Base-by-base conservation (phyloP, 2,113 vertebrate genomes). In the Azemiops feae region DNA sequence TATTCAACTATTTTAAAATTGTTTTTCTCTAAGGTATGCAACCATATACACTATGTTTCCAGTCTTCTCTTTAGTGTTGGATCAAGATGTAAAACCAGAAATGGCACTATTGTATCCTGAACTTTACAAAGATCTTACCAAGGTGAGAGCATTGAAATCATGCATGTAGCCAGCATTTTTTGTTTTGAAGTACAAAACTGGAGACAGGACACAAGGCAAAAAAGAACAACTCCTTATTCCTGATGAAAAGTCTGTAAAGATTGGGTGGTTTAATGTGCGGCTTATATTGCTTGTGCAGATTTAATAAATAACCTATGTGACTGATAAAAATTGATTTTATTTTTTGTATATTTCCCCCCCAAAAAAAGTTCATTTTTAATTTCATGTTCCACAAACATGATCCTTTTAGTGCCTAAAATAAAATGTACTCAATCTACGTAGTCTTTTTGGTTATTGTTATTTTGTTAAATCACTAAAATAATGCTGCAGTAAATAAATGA, bases 11-110 rank as follows among this genome's bases (percentile, higher is more conserved):
- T 12, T 89, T 57, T 90, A 69, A 89, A 64, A 64, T 47, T 90
- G 20, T 64, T 90, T 85, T 0, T 87, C 88, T 69, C 16, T 27
- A 96, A 99, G 99, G 54, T 99, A 99, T 85, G 98, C 99, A 91
- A 99, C 99, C 22, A 98, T 99, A 94, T 99, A 99, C 97, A 99
- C 99, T 93, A 99, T 99, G 99, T 99, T 99, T 89, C 99, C 99
- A 25, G 99, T 99, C 47, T 99, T 99, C 97, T 99, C 99, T 3
- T 95, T 99, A 93, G 99, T 99, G 25, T 97, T 99, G 98, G 99
- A 99, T 96, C 99, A 99, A 95, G 99, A 99, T 47, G 99, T 99
- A 95, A 99, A 99, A 96, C 99, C 99, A 3, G 99, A 99, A 95
- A 98, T 98, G 98, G 99, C 99, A 0, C 95, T 99, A 94, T 98